phyloP scores from a whole-genome alignment of 92 coral and sea anemone species.

The Pocillopora grandis region DNA sequence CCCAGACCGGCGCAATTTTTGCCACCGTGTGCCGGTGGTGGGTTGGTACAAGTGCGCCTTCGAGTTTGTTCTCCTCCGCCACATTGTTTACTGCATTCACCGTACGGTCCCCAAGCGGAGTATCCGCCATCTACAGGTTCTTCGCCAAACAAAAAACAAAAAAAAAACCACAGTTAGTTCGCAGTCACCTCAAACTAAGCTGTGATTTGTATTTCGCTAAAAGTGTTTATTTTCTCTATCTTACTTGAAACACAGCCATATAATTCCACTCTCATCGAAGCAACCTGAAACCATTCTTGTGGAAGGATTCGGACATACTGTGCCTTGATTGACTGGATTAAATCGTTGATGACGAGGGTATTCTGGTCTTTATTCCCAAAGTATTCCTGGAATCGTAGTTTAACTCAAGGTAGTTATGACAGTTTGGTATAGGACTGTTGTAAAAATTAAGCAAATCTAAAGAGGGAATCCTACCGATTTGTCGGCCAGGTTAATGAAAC shows the following conservation, averaged over 20 bases:
- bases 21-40: constrained; percentile 29
- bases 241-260: constrained; percentile 31
- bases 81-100: constrained; percentile 6
- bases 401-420: not conserved
- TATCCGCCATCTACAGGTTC: constrained; percentile 32
- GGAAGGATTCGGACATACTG: constrained; percentile 23
- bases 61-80: constrained; percentile 30
- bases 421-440: not conserved
- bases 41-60: constrained; percentile 28
- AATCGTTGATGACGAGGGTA: not conserved
- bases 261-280: constrained; percentile 19
- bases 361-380: constrained; percentile 10
- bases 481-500: too few species aligned
- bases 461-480: too few species aligned
- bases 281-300: not conserved
- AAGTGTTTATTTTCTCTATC: not conserved
- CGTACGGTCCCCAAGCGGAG: constrained; percentile 22
- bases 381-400: too few species aligned
- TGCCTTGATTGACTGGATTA: constrained; percentile 25
- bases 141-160: not conserved
- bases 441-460: not conserved
- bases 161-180: not conserved
- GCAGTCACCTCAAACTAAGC: not conserved
- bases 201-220: not conserved
- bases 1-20: constrained; percentile 19